Evolutionary conservation across 2,888 invertebrate species (phyloP), one percentile per base, ranked within the genome.

Genomic region (Phyto melanocephala): DNA sequence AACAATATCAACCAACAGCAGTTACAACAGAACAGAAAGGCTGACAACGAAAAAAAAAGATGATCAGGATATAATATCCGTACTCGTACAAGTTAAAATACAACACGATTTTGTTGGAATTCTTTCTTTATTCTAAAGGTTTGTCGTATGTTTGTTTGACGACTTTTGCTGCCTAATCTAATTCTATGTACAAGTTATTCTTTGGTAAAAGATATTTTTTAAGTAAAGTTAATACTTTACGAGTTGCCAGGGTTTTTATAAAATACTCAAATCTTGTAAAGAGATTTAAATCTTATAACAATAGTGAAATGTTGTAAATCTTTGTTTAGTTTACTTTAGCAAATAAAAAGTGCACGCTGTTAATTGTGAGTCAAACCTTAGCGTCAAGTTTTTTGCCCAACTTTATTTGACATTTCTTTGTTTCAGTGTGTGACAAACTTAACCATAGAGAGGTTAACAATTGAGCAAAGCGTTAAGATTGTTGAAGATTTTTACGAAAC

Each of bases 131-230:
- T 70, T 72, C 65, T 76, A 67, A 65, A 47, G 60, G 45, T 67
- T 58, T 56, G 20, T 7, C 15, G 45, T 56, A 37, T 76, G 67
- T 67, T 13, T 40, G 40, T 42, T 50, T 52, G 68, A 70, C 74
- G 63, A 68, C 52, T 70, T n/a, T 70, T 65, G 71, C 75, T 76
- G 79, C 75, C 71, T 82, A 82, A 79, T 82, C 82, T 82, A 82
- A 82, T 79, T 79, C 82, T 67, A 56, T 71, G 60, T 74, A 67
- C 70, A 62, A 52, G 56, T 50, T 65, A 79, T 79, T 75, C 74
- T 45, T 72, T 77, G n/a, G 50, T 68, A 74, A 28, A 58, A 11
- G 50, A 17, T 28, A 60, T 42, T 67, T 71, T 40, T 63, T 4
- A 6, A 35, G 37, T 1, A 15, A 24, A 24, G 10, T n/a, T n/a